phyloP scores from a whole-genome alignment of 2,113 vertebrate genomes.

The Dolichotis patagonum region DNA sequence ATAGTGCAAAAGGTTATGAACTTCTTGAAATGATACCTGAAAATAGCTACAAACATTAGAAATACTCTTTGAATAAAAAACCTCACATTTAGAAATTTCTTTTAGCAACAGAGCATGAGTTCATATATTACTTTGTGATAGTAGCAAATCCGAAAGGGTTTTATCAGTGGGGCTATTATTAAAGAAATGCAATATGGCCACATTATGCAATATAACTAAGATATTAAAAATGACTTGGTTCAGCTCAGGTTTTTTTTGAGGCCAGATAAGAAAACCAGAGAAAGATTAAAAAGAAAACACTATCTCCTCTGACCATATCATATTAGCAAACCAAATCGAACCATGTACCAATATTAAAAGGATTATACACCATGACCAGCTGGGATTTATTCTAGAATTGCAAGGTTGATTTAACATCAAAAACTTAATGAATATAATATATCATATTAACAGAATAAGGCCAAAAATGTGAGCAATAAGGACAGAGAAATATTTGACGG shows the following conservation, averaged over 20 bases:
- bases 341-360: not conserved
- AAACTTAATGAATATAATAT: not conserved
- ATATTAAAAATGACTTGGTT: not conserved
- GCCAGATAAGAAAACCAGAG: not conserved
- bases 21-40: not conserved
- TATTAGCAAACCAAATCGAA: not conserved
- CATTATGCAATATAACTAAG: not conserved
- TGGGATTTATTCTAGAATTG: not conserved
- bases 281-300: not conserved
- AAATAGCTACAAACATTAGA: not conserved
- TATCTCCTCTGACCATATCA: not conserved
- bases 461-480: not conserved
- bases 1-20: not conserved
- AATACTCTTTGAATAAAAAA: not conserved
- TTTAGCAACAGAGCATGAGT: not conserved
- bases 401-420: not conserved
- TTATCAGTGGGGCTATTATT: not conserved
- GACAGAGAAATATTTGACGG: not conserved
- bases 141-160: not conserved
- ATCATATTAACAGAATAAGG: not conserved
- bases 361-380: not conserved
- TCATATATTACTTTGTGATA: not conserved
- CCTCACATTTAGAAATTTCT: not conserved
- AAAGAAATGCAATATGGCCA: not conserved
- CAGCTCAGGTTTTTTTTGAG: slow-evolving; percentile 20